phyloP scores from a whole-genome alignment of 2,113 vertebrate species.

The Notarius lentiginosus region DNA sequence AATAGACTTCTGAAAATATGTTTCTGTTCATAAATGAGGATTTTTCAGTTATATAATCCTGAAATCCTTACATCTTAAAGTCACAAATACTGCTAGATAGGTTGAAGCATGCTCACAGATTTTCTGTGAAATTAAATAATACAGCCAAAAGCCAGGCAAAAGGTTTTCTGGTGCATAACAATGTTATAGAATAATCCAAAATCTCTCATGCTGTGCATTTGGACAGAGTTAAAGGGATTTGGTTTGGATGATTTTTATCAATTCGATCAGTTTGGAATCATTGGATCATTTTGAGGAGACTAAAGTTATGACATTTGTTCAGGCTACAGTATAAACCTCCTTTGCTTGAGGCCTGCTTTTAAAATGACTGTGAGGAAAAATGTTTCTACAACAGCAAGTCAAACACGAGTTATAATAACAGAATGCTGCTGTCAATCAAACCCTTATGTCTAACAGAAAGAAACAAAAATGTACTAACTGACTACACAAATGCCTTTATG shows the following conservation, averaged over 20 bases:
- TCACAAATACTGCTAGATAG: no score
- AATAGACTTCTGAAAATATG: not conserved
- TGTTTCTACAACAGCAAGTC: not conserved
- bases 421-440: not conserved
- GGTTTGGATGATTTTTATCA: not conserved
- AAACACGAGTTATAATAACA: not conserved
- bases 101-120: not conserved
- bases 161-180: not conserved
- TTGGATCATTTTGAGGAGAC: not conserved
- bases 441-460: not conserved
- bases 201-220: not conserved
- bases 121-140: not conserved
- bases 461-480: not conserved
- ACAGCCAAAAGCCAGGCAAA: not conserved
- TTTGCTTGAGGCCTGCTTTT: not conserved
- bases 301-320: not conserved
- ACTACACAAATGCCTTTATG: not conserved
- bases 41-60: not conserved
- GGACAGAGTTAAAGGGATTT: not conserved
- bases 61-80: not conserved
- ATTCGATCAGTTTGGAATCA: not conserved
- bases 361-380: conserved; percentile 1
- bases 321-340: not conserved
- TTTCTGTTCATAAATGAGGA: not conserved
- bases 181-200: not conserved